Conservation (phyloP, 2,797 vertebrate genomes). For the Nyctibius grandis region DNA sequence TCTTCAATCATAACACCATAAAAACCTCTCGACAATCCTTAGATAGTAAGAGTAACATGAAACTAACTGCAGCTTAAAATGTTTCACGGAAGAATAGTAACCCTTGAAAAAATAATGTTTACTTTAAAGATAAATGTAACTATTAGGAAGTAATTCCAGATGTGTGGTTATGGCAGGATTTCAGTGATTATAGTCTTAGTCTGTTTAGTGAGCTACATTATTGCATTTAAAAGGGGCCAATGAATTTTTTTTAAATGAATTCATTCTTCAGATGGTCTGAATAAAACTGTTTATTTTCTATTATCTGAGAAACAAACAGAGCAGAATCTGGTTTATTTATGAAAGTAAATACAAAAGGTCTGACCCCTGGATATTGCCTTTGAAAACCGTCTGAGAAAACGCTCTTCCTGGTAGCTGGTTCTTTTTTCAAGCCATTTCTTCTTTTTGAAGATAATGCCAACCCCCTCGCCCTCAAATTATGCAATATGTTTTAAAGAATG, state of each 20-base stretch:
- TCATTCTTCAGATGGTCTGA: constrained; percentile 54
- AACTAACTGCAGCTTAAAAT: not conserved
- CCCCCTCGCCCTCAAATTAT: not conserved
- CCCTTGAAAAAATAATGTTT: constrained; percentile 44
- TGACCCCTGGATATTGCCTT: constrained; percentile 47
- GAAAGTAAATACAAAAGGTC: constrained; percentile 58
- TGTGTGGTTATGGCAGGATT: constrained; percentile 57
- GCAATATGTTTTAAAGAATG: constrained; percentile 23
- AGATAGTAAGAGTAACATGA: not conserved
- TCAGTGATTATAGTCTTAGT: constrained; percentile 1
- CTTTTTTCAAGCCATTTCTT: constrained; percentile 30
- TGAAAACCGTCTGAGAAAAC: constrained; percentile 53
- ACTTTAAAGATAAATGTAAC: constrained; percentile 50
- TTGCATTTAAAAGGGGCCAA: constrained; percentile 28
- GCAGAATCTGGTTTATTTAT: constrained; percentile 42
- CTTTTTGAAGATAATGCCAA: constrained; percentile 56
- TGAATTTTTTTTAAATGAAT: not conserved
- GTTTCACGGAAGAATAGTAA: constrained; percentile 38
- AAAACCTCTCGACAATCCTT: constrained; percentile 24
- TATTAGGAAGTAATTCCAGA: constrained; percentile 55
- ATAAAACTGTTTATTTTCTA: constrained; percentile 36
- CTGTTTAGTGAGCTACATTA: constrained; percentile 12
- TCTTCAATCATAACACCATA: not conserved
- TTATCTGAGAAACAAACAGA: constrained; percentile 52
- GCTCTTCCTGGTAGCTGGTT: constrained; percentile 16